phyloP scores from a whole-genome alignment of 2,888 invertebrate species.

The Parnassius apollo region DNA sequence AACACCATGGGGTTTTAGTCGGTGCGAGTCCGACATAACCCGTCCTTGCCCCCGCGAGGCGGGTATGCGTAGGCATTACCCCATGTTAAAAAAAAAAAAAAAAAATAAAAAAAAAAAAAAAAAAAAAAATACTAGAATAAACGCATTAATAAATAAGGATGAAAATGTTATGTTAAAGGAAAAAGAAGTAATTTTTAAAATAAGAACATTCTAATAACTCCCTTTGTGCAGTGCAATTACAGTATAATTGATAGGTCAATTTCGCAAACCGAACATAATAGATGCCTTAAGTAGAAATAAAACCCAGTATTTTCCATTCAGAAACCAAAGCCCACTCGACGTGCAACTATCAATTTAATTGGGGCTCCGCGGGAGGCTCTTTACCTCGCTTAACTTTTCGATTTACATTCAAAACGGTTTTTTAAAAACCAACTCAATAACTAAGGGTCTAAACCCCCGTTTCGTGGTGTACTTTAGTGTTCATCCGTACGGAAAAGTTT shows the following conservation, averaged over 20 bases:
- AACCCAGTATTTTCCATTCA: conserved; percentile 30
- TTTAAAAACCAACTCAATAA: conserved; percentile 78
- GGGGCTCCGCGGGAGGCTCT: conserved; percentile 70
- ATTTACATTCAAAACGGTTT: conserved; percentile 80
- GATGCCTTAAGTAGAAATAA: conserved; percentile 22
- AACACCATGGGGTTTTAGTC: too few relatives aligned
- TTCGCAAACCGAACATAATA: conserved; percentile 26
- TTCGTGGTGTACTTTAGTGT: conserved; percentile 66
- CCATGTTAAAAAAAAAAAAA: too few relatives aligned
- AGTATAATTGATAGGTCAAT: conserved; percentile 26
- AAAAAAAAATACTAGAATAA: too few relatives aligned
- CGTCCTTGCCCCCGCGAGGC: too few relatives aligned
- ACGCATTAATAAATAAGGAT: too few relatives aligned
- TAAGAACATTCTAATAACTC: not conserved
- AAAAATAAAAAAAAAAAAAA: too few relatives aligned
- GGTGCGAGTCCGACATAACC: too few relatives aligned
- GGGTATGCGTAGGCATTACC: too few relatives aligned
- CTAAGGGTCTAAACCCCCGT: conserved; percentile 65
- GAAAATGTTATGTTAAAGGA: too few relatives aligned
- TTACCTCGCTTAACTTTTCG: conserved; percentile 78
- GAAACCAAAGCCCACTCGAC: conserved; percentile 40
- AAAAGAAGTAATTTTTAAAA: too few relatives aligned
- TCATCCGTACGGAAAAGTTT: conserved; percentile 65
- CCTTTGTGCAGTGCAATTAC: conserved; percentile 4
- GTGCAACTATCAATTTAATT: conserved; percentile 76